phyloP scores from a whole-genome alignment of 2,113 vertebrate genomes.

The Talpa occidentalis region DNA sequence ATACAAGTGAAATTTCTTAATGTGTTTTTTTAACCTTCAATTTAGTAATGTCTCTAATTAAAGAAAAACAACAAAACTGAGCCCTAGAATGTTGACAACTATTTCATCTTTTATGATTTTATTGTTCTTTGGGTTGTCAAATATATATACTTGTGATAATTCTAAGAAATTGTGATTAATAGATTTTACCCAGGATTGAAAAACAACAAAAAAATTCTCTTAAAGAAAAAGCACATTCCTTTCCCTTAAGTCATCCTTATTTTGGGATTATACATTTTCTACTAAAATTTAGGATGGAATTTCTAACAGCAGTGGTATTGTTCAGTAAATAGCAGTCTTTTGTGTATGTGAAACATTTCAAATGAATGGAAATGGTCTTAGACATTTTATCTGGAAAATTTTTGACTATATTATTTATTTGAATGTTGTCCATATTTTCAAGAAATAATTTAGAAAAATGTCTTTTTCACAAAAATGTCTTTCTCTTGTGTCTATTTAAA shows the following conservation, averaged over 20 bases:
- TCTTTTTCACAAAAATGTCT: slow-evolving; percentile 28
- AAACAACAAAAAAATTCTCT: slow-evolving; percentile 21
- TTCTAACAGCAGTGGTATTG: slow-evolving; percentile 32
- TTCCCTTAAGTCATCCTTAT: slow-evolving; percentile 23
- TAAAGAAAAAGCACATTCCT: slow-evolving; percentile 56
- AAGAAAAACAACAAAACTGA: background rate
- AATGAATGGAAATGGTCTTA: slow-evolving; percentile 50
- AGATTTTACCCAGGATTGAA: slow-evolving; percentile 13
- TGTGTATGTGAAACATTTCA: slow-evolving; percentile 48
- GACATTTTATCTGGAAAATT: slow-evolving; percentile 67
- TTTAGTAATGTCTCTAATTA: background rate
- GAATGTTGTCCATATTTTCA: slow-evolving; percentile 30
- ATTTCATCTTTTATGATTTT: background rate
- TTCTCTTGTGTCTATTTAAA: slow-evolving; percentile 8
- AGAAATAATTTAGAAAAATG: slow-evolving; percentile 20
- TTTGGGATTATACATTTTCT: background rate
- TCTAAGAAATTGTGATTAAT: slow-evolving; percentile 26
- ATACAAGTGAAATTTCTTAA: background rate
- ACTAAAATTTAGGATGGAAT: slow-evolving; percentile 48
- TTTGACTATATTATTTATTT: slow-evolving; percentile 34
- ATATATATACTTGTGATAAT: background rate
- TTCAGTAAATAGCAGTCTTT: slow-evolving; percentile 50
- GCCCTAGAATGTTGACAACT: slow-evolving; percentile 25
- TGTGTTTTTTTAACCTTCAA: background rate
- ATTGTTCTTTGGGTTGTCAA: background rate